Evolutionary conservation across 2,797 vertebrate genomes (phyloP), one percentile per base, ranked within the genome.

Genomic region (Cetoscarus ocellatus): DNA sequence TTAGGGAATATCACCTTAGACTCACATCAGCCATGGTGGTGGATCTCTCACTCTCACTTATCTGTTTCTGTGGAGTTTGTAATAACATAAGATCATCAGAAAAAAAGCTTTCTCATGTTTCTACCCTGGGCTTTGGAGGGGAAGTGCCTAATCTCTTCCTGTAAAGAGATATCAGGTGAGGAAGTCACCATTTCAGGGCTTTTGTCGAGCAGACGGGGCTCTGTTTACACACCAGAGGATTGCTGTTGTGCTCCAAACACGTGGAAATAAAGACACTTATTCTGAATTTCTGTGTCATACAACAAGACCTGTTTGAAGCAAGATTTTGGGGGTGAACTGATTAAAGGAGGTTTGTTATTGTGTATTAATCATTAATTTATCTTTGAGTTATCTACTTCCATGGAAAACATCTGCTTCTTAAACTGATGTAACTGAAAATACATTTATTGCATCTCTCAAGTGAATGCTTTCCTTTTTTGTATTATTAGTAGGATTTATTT

Each of bases 61-160:
- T 84, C 50, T 40, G 70, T 85, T 90, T 92, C 87, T 59, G 65
- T 79, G 78, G 78, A 80, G 55, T 44, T 18, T 42, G 69, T 84
- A 86, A 91, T 65, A 84, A 81, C 85, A 87, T 80, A 84, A 67
- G 77, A 85, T 76, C 58, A 64, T 88, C 55, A 73, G 79, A 69
- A 59, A 69, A 59, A 83, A 88, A 79, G 68, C 69, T 58, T 45
- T 86, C 88, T 93, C 85, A 8, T 80, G 62, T 94, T 93, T 89
- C 90, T 77, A 84, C 80, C 82, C 66, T 75, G 57, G 85, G 86
- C 86, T 87, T 88, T 84, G 58, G 48, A 83, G 73, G 75, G 76
- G 70, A 86, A 91, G 86, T 70, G 92, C 82, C 83, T 57, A 81
- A 90, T 91, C 83, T 79, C 76, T 85, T 94, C 91, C 90, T 92